Evolutionary conservation across 2,888 invertebrate species (phyloP), one percentile per base, ranked within the genome.

Genomic region (Psylliodes chrysocephalus): DNA sequence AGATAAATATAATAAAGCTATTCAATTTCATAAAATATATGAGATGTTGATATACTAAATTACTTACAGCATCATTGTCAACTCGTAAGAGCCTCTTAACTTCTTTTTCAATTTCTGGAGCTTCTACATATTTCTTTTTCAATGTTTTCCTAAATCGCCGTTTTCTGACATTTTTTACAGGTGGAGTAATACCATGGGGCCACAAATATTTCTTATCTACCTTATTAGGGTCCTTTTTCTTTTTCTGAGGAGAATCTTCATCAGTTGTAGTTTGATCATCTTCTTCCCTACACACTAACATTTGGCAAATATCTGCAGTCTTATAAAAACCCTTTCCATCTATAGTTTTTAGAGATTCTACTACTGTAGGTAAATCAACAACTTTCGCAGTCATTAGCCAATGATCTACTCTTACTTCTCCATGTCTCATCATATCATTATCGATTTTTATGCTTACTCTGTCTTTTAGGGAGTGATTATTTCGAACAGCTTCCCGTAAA

Each of bases 21-120:
- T 15, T 12, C n/a, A n/a, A n/a, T n/a, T n/a, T n/a, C n/a, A n/a
- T n/a, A 10, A 57, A 18, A 10, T 25, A 10, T 40, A 52, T 14
- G 15, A 49, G 10, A 15, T n/a, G n/a, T n/a, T n/a, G n/a, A n/a
- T n/a, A n/a, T n/a, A n/a, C 14, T 46, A 38, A 8, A 7, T 33
- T 56, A 70, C 77, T 89, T 0, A 91, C 91, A 1, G 98, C 97
- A 80, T 98, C 97, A 78, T 95, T 95, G 79, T 98, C 98, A 30
- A 91, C 91, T 68, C 96, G 86, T 6, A 99, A 84, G 59, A 99
- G 84, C 35, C 96, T 86, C 80, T 97, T 96, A 0, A 99, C 95
- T 85, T 99, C 98, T 80, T 97, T 97, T 79, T 99, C 98, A 69
- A 98, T 96, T 84, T 98, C 98, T 0, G 98, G 97, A 18, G 96